phyloP scores from a whole-genome alignment of 35 echinoderm and acorn worm species.

The Anneissia japonica region DNA sequence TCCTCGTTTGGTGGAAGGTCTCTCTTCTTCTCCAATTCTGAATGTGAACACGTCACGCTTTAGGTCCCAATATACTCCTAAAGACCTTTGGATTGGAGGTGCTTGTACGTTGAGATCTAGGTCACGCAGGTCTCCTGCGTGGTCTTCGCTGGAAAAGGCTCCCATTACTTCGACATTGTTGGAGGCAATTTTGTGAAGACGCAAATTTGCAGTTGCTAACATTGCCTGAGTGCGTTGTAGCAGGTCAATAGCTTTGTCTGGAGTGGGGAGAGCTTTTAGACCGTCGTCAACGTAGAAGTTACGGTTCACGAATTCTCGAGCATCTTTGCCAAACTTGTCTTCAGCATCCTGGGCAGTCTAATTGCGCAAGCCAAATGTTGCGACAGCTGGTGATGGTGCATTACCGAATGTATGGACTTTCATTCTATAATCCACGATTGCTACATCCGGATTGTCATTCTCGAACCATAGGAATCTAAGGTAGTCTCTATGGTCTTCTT shows the following conservation, averaged over 20 bases:
- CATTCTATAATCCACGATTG: too few relatives aligned
- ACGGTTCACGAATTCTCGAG: constrained; percentile 11
- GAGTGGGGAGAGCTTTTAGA: constrained; percentile 18
- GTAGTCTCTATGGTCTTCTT: constrained; percentile 3
- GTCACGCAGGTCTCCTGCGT: constrained; percentile 27
- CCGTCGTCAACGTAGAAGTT: constrained; percentile 80
- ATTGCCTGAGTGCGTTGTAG: constrained; percentile 23
- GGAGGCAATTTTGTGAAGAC: constrained; percentile 55
- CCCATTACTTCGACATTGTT: constrained; percentile 42
- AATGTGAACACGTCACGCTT: constrained; percentile 39
- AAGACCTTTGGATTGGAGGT: constrained; percentile 27
- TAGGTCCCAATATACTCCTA: constrained; percentile 50
- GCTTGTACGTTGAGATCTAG: constrained; percentile 16
- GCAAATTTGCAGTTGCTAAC: constrained; percentile 23
- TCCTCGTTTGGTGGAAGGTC: constrained; percentile 32
- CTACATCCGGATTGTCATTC: too few relatives aligned
- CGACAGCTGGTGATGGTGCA: constrained; percentile 36
- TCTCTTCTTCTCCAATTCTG: constrained; percentile 2
- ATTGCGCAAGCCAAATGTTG: constrained; percentile 14
- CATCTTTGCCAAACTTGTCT: constrained; percentile 22
- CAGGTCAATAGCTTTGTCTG: constrained; percentile 21
- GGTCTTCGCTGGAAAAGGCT: constrained; percentile 34
- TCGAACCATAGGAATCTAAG: too few relatives aligned
- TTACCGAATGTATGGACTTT: constrained; percentile 59
- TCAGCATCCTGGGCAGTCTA: constrained; percentile 18